Conservation (phyloP, 2,113 vertebrate species). For the Dasyornis broadbenti region DNA sequence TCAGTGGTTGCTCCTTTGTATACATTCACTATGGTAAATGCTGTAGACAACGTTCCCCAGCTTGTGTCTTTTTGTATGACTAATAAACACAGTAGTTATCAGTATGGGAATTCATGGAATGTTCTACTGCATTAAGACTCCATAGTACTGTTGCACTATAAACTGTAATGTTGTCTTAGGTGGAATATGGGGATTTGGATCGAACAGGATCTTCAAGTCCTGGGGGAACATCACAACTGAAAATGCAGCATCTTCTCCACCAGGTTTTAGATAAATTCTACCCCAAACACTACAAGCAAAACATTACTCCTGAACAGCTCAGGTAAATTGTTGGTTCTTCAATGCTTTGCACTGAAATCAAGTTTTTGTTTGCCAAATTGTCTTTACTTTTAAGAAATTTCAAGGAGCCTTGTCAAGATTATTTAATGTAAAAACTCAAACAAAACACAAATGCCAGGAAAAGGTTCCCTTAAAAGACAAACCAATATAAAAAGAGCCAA, state of each 20-base stretch:
- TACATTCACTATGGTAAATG: not conserved
- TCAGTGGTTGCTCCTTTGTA: not conserved
- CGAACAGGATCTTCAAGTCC: constrained; percentile 68
- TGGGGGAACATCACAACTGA: constrained; percentile 68
- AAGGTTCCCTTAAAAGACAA: not conserved
- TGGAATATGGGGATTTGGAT: constrained; percentile 85
- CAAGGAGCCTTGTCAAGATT: not conserved
- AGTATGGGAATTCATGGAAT: not conserved
- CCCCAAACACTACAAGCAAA: constrained; percentile 84
- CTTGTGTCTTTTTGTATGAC: not conserved
- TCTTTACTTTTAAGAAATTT: not conserved
- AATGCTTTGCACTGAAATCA: not conserved
- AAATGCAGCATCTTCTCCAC: constrained; percentile 81
- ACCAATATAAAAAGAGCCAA: not conserved
- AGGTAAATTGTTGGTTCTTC: constrained; percentile 65
- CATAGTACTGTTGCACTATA: not conserved
- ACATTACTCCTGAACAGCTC: constrained; percentile 77
- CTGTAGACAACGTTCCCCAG: not conserved
- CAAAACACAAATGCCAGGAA: not conserved
- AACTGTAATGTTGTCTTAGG: constrained; percentile 49
- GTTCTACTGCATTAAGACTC: not conserved
- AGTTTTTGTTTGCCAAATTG: not conserved
- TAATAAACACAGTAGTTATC: not conserved
- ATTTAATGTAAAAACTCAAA: not conserved
- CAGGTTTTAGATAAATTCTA: constrained; percentile 87